Conservation (phyloP, 1,140 invertebrate genomes). For the Pteromalus puparum region DNA sequence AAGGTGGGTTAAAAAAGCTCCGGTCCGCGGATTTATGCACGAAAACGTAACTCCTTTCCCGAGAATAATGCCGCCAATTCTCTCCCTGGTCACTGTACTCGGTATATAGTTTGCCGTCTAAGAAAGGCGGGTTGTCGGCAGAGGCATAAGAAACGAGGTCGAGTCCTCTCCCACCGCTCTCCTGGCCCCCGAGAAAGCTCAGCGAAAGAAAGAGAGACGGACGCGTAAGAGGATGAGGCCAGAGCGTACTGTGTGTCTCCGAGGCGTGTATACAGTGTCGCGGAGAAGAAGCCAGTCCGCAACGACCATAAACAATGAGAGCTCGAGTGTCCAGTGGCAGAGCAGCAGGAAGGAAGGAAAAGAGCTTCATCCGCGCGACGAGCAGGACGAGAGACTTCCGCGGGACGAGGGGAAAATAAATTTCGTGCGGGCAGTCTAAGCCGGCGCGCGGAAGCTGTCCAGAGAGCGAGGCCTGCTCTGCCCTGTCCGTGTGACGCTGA, state of each 20-base stretch:
- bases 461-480: not conserved
- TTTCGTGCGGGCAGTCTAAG: conserved; percentile 61
- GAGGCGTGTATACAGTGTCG: not conserved
- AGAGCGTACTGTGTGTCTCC: not conserved
- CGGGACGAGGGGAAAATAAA: conserved; percentile 64
- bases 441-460: not conserved
- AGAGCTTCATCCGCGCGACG: conserved; percentile 26
- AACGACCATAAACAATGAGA: conserved; percentile 68
- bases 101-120: not conserved
- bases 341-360: conserved; percentile 20
- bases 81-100: not conserved
- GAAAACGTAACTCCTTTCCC: conserved; percentile 11
- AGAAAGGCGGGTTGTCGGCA: conserved; percentile 19
- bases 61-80: conserved; percentile 14
- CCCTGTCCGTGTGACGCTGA: not conserved
- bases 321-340: conserved; percentile 63
- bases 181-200: conserved; percentile 3
- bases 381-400: conserved; percentile 59
- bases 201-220: not conserved
- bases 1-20: not conserved
- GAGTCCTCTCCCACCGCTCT: not conserved
- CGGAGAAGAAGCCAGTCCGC: conserved; percentile 35
- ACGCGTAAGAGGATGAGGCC: not conserved
- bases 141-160: conserved; percentile 49
- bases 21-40: conserved; percentile 16